These are phyloP conservation scores for Progne subis DNA, from an alignment of 2,113 vertebrate genomes.

Conservation along the genomic window DNA sequence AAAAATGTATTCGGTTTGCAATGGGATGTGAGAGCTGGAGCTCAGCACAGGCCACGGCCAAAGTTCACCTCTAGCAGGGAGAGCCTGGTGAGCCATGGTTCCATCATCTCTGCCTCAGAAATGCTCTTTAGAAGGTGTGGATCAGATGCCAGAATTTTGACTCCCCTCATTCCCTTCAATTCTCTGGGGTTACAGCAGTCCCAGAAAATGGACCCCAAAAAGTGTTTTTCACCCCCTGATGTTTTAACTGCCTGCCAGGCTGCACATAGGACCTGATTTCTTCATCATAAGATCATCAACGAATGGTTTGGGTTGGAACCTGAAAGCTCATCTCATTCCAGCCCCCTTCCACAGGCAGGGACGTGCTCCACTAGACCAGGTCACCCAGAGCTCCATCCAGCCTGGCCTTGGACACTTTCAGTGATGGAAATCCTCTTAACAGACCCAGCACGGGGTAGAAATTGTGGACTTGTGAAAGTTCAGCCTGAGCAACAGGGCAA, in stretches of 20 bases:
- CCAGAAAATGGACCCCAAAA: neutral
- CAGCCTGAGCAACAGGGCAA: neutral
- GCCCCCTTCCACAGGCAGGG: neutral
- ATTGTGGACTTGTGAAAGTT: neutral
- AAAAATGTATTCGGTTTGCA: neutral
- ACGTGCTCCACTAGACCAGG: neutral
- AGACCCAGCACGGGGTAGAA: neutral
- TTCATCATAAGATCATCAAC: neutral
- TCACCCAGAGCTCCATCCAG: neutral
- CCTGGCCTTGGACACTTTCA: neutral
- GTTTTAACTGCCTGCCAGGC: neutral
- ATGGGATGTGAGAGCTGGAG: neutral
- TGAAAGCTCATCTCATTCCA: neutral
- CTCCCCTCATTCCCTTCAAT: neutral
- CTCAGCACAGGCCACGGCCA: neutral
- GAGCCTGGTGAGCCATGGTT: neutral
- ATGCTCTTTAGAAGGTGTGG: neutral
- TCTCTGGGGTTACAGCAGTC: neutral
- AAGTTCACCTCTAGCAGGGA: neutral
- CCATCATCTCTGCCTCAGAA: neutral
- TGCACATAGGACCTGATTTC: neutral
- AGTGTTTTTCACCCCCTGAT: neutral
- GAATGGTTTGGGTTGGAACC: neutral
- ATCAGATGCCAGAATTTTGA: neutral
- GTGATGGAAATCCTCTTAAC: neutral